Percentiles rank a stretch among this genome's conserved stretches.
These are phyloP conservation scores for Melierax canorus DNA, from an alignment of 2,113 vertebrate species.

Conservation along the genomic window DNA sequence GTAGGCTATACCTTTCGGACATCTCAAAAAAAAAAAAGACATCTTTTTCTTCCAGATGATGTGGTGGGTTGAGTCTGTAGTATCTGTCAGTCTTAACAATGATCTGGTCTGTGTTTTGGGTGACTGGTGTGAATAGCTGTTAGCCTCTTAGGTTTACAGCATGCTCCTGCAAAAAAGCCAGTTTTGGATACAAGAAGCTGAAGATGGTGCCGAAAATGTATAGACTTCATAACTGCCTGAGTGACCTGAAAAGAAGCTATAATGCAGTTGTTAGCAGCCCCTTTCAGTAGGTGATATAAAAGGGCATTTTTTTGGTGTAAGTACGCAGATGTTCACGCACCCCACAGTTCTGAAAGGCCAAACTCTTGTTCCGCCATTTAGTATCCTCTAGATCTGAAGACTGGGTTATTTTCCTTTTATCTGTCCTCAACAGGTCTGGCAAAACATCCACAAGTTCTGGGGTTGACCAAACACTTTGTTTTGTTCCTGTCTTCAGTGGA, in stretches of 20 bases:
- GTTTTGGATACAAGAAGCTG: background rate
- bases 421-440: background rate
- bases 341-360: background rate
- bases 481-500: background rate
- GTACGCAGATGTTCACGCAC: background rate
- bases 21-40: background rate
- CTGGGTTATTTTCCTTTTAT: background rate
- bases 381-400: background rate
- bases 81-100: background rate
- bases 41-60: background rate
- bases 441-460: background rate
- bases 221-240: accelerated
- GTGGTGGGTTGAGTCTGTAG: background rate
- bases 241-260: background rate
- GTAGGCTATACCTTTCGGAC: background rate
- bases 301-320: background rate
- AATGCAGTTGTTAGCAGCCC: background rate
- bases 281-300: background rate
- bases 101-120: background rate
- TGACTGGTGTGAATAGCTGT: background rate
- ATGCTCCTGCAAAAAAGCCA: background rate
- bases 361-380: background rate
- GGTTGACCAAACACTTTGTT: background rate
- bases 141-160: background rate
- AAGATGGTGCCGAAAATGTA: background rate